A percentile compares a stretch with the other conserved stretches of the same genome.
Conservation (phyloP, 2,888 invertebrate species). For the Parnassius mnemosyne region DNA sequence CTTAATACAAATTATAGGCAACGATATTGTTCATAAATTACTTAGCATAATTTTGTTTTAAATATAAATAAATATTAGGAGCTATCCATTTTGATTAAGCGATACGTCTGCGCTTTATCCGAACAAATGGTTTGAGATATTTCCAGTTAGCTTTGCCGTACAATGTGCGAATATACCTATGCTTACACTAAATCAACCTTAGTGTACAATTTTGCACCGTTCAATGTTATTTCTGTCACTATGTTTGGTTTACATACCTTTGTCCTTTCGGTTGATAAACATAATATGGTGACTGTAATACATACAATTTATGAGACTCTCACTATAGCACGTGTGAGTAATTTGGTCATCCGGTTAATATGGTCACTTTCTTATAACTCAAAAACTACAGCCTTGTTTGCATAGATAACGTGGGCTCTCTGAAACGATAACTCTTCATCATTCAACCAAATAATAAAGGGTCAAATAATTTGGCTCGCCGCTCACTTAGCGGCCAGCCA, state of each 20-base stretch:
- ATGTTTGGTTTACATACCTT: slow-evolving; percentile 3
- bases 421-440: too few relatives aligned
- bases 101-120: slow-evolving; percentile 13
- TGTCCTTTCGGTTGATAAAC: background rate
- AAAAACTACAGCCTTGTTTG: too few relatives aligned
- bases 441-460: too few relatives aligned
- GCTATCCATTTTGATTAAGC: slow-evolving; percentile 18
- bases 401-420: too few relatives aligned
- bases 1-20: too few relatives aligned
- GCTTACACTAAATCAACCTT: slow-evolving; percentile 16
- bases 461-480: too few relatives aligned
- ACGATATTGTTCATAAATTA: background rate
- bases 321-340: too few relatives aligned
- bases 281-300: too few relatives aligned
- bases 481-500: too few relatives aligned
- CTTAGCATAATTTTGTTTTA: background rate
- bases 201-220: slow-evolving; percentile 9
- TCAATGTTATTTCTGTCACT: slow-evolving; percentile 3
- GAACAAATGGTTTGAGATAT: slow-evolving; percentile 22
- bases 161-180: slow-evolving; percentile 12
- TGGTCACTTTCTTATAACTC: too few relatives aligned
- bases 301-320: too few relatives aligned
- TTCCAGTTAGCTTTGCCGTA: slow-evolving; percentile 18
- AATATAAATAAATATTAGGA: slow-evolving; percentile 5
- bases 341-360: too few relatives aligned